Percentiles rank a stretch among this genome's conserved stretches.
Conservation (phyloP, 2,113 vertebrate genomes). For the Etheostoma spectabile region DNA sequence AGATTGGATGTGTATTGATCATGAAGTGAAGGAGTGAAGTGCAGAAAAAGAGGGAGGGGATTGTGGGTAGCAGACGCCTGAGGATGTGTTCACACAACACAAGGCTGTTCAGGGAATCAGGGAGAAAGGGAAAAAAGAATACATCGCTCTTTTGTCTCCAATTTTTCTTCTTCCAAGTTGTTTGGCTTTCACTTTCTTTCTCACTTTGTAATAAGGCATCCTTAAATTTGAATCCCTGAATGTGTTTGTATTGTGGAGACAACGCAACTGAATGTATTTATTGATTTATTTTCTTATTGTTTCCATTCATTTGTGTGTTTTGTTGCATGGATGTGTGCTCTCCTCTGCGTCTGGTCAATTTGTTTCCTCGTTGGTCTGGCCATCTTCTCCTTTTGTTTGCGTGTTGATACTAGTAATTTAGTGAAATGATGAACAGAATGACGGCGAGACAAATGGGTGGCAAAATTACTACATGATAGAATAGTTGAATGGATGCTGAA, state of each 20-base stretch:
- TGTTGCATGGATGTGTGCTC: neutral
- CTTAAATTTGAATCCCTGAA: neutral
- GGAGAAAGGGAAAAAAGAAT: neutral
- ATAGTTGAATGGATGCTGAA: neutral
- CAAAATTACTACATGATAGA: too few relatives aligned
- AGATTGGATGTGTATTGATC: conserved; percentile 57
- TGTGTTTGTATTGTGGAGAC: neutral
- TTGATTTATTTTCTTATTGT: neutral
- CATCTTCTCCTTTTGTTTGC: neutral
- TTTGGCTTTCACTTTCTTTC: neutral
- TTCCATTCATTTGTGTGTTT: neutral
- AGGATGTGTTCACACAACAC: conserved; percentile 41
- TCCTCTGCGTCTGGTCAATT: neutral
- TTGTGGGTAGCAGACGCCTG: conserved; percentile 26
- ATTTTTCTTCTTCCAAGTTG: neutral
- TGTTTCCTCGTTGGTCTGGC: neutral
- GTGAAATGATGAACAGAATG: neutral
- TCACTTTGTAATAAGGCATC: neutral
- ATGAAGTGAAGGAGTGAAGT: conserved; percentile 43
- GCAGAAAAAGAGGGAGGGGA: conserved; percentile 15
- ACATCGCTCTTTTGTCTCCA: conserved; percentile 24
- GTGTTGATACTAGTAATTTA: neutral
- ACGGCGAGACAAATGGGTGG: neutral
- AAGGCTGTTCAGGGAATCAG: conserved; percentile 35
- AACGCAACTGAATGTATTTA: neutral